Base-by-base conservation (phyloP, 2,888 invertebrate species). In the Cremastinae sp. region DNA sequence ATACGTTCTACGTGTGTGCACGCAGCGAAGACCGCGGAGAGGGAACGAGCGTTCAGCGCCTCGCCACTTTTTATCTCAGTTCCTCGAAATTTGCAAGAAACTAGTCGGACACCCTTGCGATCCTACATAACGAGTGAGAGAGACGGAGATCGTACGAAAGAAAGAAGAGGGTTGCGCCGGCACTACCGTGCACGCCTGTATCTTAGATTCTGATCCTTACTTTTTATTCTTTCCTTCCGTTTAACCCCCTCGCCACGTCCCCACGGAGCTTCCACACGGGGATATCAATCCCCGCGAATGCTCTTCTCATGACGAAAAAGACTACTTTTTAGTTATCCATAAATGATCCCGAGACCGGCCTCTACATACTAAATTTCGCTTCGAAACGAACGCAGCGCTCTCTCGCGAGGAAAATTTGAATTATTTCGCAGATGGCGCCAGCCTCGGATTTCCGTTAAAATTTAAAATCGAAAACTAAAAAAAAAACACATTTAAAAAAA, bases 71-170 rank as follows among this genome's bases (percentile, higher is more conserved):
- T 89, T 88, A 87, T 83, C 83, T 80, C 85, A 85, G 85, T 89
- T 89, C 89, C 86, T 86, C 89, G 89, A 89, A 89, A 89, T 89
- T 89, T 89, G 89, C 89, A 89, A 89, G 89, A 89, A 88, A 89
- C 89, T 89, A 89, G 89, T 89, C 88, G 86, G 85, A 86, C 85
- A 83, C 84, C 81, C 80, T 72, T 73, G 76, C 76, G 73, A 69
- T 64, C 62, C 76, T 76, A 65, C 73, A 77, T 76, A 76, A 64
- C 80, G 71, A 77, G 68, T 58, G 73, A 76, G 68, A 71, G 58
- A 59, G 45, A 41, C 49, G 56, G 56, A 59, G 59, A n/a, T n/a
- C n/a, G n/a, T n/a, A n/a, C n/a, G 20, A 35, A 10, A 16, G 45
- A 41, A 37, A 8, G 16, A 16, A 55, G 1, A 35, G 28, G 22